Evolutionary conservation across 2,888 invertebrate genomes (phyloP).

Genomic region (Nomada hirtipes): DNA sequence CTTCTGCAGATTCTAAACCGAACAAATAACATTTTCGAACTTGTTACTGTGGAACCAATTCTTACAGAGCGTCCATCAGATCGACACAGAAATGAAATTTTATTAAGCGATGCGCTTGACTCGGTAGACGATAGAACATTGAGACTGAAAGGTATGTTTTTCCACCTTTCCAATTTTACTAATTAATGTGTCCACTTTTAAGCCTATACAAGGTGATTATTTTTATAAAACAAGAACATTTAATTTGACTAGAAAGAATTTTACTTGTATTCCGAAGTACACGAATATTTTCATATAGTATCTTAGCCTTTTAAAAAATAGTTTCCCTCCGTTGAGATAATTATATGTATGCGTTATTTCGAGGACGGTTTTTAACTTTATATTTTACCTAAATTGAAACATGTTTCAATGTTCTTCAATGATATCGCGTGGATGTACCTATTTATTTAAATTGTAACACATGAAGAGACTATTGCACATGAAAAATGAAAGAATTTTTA

Average conservation of each 20-base stretch:
- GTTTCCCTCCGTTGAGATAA: neutral
- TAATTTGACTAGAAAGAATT: neutral
- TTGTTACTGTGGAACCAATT: conserved; percentile 95
- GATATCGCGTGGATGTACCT: neutral
- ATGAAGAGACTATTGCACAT: too few species aligned
- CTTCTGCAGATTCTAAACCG: conserved; percentile 93
- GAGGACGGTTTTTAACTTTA: neutral
- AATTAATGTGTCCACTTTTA: neutral
- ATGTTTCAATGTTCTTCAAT: neutral
- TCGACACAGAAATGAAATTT: conserved; percentile 86
- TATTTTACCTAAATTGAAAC: neutral
- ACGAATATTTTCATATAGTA: neutral
- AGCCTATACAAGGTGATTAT: conserved; percentile 14
- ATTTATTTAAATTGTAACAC: too few species aligned
- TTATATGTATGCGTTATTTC: too few species aligned
- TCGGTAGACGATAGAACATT: conserved; percentile 88
- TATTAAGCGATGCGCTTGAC: conserved; percentile 88
- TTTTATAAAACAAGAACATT: neutral
- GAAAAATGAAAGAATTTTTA: too few species aligned
- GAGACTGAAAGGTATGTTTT: conserved; percentile 77
- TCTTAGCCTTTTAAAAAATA: neutral
- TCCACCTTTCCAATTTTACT: neutral
- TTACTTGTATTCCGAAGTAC: too few species aligned
- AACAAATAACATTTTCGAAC: conserved; percentile 98
- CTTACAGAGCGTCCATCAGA: conserved; percentile 87